Base-by-base conservation (phyloP, 2,888 invertebrate genomes). In the Pollenia angustigena region DNA sequence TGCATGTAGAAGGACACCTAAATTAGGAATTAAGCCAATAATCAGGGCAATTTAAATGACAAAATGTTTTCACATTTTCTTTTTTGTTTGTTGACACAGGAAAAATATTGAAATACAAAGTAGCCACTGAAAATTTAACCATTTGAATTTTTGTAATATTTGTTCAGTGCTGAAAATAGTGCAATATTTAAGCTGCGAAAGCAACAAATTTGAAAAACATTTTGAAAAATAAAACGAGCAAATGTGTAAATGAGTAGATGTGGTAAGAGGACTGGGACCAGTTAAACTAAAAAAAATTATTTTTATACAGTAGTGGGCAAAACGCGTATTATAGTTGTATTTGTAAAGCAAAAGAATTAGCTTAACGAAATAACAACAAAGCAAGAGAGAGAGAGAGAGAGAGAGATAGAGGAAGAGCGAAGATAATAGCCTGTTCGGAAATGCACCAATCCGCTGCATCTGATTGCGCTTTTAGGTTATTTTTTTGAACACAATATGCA, bases 1-100 rank as follows among this genome's bases (percentile, higher is more conserved):
- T 60, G 1, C 32, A 32, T 16, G 58, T 40, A 16, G 16, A 74
- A 74, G 46, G n/a, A 48, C n/a, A 48, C 23, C 3, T 40, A 48
- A 74, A 74, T 74, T 48, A 60, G 48, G 48, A 58, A 58, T 72
- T 58, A 23, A 72, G 16, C 14, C 58, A 74, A 60, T 74, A 60
- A 60, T 60, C 74, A 60, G 58, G 48, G 10, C 58, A 74, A 74
- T 48, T 74, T 32, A n/a, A 58, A 60, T 32, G 58, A 40, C 44
- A 16, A 32, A 32, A 58, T 44, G 11, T 74, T 32, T 48, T 48
- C 32, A 32, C n/a, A 48, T 1, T 46, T 32, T 32, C 46, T 46
- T 16, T 9, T 16, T 42, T 18, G 1, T 12, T 56, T 14, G 8
- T 11, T 32, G 4, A 66, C 1, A 48, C 23, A 4, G 12, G 14